Conservation (phyloP, 2,888 invertebrate genomes). For the Folsomia manolachei region DNA sequence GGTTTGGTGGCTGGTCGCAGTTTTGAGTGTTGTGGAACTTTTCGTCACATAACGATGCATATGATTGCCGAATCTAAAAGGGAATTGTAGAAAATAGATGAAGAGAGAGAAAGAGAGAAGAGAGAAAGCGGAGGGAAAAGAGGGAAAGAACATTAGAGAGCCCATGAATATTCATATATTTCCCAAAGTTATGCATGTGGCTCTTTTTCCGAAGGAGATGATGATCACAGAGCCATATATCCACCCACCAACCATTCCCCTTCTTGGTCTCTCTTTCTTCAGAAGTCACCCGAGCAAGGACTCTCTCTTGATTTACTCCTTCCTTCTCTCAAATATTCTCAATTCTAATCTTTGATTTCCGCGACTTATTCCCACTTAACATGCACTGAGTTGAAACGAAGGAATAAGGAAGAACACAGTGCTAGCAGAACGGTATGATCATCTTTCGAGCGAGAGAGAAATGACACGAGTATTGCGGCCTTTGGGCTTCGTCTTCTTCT, state of each 20-base stretch:
- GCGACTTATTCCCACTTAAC: constrained; percentile 42
- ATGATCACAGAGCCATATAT: constrained; percentile 22
- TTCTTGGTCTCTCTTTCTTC: constrained; percentile 16
- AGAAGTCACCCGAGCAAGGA: neutral
- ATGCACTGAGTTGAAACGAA: constrained; percentile 31
- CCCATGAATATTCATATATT: constrained; percentile 51
- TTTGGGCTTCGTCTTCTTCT: constrained; percentile 33
- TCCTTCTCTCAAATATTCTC: constrained; percentile 24
- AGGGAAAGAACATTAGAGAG: constrained; percentile 40
- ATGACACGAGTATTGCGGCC: constrained; percentile 27
- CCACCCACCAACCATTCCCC: constrained; percentile 15
- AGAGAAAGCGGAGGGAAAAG: no score
- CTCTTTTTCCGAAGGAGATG: constrained; percentile 38
- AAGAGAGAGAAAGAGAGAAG: constrained; percentile 27
- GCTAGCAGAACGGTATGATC: constrained; percentile 38
- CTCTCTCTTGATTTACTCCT: constrained; percentile 5
- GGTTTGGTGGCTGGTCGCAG: neutral
- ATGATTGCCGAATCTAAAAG: constrained; percentile 31
- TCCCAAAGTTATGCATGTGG: constrained; percentile 39
- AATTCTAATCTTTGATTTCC: constrained; percentile 48
- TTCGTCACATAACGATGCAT: constrained; percentile 33
- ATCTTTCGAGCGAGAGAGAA: constrained; percentile 24
- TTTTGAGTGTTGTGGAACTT: constrained; percentile 23
- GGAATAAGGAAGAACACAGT: neutral
- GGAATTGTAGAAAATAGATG: constrained; percentile 28